Evolutionary conservation across 1,140 invertebrate genomes (phyloP), one percentile per base, ranked within the genome.

Genomic region (Vollenhovia emeryi): DNA sequence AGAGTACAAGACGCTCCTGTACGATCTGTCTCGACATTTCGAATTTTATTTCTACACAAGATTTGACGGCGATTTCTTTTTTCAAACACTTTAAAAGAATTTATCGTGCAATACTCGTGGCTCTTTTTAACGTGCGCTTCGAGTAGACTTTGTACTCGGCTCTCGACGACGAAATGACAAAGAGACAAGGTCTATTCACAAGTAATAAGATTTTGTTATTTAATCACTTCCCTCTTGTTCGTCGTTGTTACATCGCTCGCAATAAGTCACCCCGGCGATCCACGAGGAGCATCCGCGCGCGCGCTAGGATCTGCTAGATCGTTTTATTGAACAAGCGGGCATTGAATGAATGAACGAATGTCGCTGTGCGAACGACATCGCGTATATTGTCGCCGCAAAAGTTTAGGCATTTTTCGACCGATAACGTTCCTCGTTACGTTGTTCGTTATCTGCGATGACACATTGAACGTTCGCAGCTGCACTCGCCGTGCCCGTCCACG

Each of bases 351-450:
- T 33, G 66, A 55, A 71, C 66, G 36, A 73, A 45, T 33, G 7
- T 13, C n/a, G 21, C 30, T n/a, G 48, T 55, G 27, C 11, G 21
- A 80, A 69, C 7, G 24, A 52, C 4, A 4, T 33, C 36, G n/a
- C 8, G 24, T 33, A 33, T 15, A 18, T 15, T 7, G 15, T 45
- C 24, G 36, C 9, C 24, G 50, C 57, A 43, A 71, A 80, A 57
- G 13, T 82, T 30, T 43, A 73, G 33, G 8, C 27, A 45, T 82
- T 73, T 80, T 82, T 71, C 78, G 78, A n/a, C n/a, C n/a, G 66
- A 82, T 71, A 71, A 62, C 24, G 9, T 52, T 52, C 24, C 64
- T 80, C 13, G 78, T 80, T 57, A 71, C 43, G 21, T 52, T 33
- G 2, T 33, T 57, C 78, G 48, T 82, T 73, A 59, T 82, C 66